phyloP scores from a whole-genome alignment of 1,140 invertebrate species.

The Halictus rubicundus region DNA sequence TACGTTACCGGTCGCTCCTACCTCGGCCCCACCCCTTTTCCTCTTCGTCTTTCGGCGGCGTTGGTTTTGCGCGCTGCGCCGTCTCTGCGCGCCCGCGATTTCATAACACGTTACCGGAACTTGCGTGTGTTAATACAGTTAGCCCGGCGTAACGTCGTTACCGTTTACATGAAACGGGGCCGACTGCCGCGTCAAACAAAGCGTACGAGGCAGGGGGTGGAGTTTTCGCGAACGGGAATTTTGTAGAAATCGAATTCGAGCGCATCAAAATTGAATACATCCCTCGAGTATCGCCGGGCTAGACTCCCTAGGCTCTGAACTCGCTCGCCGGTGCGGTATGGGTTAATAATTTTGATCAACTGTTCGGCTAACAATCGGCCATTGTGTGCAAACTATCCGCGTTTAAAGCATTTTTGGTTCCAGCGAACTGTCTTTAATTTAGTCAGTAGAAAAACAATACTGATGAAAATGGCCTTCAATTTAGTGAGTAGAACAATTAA shows the following conservation, averaged over 20 bases:
- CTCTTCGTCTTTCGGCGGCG: conserved; percentile 24
- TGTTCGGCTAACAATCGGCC: too few relatives aligned
- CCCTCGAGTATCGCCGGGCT: neutral
- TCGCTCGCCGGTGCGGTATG: too few relatives aligned
- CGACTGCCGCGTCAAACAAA: conserved; percentile 36
- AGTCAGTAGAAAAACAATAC: too few relatives aligned
- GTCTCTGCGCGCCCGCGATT: conserved; percentile 1
- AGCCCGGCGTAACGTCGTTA: neutral
- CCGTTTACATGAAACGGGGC: conserved; percentile 21
- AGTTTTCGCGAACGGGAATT: neutral
- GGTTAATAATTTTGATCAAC: too few relatives aligned
- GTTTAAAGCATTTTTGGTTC: too few relatives aligned
- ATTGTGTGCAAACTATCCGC: too few relatives aligned
- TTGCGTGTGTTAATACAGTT: neutral
- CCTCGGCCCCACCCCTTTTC: conserved; percentile 30
- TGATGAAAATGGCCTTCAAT: too few relatives aligned
- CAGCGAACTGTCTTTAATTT: too few relatives aligned
- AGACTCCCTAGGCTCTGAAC: neutral
- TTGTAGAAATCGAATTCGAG: neutral
- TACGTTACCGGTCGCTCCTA: conserved; percentile 56
- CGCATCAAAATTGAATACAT: neutral
- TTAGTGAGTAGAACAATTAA: too few relatives aligned
- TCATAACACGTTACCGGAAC: conserved; percentile 2
- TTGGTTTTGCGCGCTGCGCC: conserved; percentile 46
- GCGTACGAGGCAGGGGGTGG: neutral